Evolutionary conservation across 2,797 vertebrate species (phyloP).

Genomic region (Loris lydekkerianus): DNA sequence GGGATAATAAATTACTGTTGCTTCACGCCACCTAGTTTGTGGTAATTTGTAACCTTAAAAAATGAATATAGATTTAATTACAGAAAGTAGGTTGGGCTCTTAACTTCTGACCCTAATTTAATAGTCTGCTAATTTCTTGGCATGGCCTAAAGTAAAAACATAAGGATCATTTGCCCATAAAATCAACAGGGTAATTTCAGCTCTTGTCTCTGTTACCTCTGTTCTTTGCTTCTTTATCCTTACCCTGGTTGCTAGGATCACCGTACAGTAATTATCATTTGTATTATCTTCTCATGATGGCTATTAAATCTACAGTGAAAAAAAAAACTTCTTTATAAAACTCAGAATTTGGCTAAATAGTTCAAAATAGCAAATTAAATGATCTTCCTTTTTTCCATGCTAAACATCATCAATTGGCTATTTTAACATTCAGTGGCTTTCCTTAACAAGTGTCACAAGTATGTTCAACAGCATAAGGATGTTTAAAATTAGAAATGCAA

Average conservation of each 20-base stretch:
- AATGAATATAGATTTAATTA: background rate
- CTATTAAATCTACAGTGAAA: constrained; percentile 16
- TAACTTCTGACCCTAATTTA: background rate
- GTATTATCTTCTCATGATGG: background rate
- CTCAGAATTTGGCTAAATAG: background rate
- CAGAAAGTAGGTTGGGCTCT: background rate
- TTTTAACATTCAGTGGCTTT: constrained; percentile 59
- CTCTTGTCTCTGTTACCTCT: background rate
- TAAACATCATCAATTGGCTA: constrained; percentile 42
- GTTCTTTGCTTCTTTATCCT: background rate
- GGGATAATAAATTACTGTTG: background rate
- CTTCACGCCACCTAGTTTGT: background rate
- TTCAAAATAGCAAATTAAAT: constrained; percentile 60
- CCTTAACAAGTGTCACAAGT: constrained; percentile 3
- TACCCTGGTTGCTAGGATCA: background rate
- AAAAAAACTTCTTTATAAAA: background rate
- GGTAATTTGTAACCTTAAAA: background rate
- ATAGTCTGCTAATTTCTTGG: background rate
- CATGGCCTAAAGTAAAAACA: background rate
- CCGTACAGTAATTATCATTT: background rate
- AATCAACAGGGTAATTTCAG: background rate
- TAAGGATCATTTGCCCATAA: background rate
- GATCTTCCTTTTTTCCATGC: background rate
- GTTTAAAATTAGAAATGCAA: constrained; percentile 66
- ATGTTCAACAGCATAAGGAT: constrained; percentile 46